These are phyloP conservation scores for Brevimyrus niger DNA, from an alignment of 2,113 vertebrate species.

Conservation along the genomic window DNA sequence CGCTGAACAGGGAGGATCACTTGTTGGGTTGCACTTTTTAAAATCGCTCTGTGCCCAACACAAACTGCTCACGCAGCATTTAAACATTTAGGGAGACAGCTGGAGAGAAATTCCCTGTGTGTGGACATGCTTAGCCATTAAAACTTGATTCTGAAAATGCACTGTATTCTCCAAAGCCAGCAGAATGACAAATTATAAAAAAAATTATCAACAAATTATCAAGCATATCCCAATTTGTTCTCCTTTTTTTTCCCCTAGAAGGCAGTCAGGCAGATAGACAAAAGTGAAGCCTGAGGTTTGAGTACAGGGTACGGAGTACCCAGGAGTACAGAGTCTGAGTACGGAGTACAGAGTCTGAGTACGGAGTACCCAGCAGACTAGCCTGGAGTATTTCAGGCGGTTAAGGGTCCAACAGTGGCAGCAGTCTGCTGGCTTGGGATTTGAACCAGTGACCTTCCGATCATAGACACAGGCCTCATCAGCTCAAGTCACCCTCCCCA, in stretches of 20 bases:
- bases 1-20: constrained; percentile 52
- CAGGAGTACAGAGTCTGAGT: not conserved
- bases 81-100: not conserved
- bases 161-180: too few relatives aligned
- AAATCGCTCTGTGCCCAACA: not conserved
- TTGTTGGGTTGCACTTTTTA: not conserved
- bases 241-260: not conserved
- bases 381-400: not conserved
- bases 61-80: not conserved
- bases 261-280: not conserved
- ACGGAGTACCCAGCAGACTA: not conserved
- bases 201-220: not conserved
- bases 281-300: not conserved
- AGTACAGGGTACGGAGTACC: not conserved
- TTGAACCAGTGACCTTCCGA: not conserved
- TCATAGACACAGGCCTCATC: not conserved
- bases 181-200: not conserved
- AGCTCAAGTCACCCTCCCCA: not conserved
- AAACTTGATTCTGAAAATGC: too few relatives aligned
- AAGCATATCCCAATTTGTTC: not conserved
- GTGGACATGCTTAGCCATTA: too few relatives aligned
- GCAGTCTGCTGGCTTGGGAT: not conserved
- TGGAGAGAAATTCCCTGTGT: too few relatives aligned
- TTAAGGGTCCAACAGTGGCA: not conserved
- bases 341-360: not conserved